A percentile compares a stretch with the other conserved stretches of the same genome.
phyloP scores from a whole-genome alignment of 2,797 vertebrate genomes.

The Rousettus madagascariensis region DNA sequence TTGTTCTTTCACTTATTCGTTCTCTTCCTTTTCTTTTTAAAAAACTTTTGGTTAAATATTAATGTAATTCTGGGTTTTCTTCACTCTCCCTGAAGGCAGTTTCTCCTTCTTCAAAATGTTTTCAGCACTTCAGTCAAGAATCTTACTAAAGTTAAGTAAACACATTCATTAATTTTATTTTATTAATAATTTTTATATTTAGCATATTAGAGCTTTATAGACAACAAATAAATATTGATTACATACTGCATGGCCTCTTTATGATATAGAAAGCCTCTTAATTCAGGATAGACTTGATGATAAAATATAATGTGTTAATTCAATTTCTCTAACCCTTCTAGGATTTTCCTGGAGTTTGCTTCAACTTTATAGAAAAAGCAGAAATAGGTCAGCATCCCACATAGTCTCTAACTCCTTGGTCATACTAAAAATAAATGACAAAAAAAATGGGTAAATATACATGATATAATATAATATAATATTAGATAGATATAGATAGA shows the following conservation, averaged over 20 bases:
- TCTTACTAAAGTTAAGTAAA: background rate
- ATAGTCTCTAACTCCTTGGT: background rate
- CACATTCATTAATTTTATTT: background rate
- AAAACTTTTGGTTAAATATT: background rate
- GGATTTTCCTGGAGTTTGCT: background rate
- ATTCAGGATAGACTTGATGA: background rate
- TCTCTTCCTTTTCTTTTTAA: background rate
- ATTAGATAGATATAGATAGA: no score
- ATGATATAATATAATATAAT: background rate
- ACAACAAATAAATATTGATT: background rate
- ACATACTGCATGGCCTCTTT: background rate
- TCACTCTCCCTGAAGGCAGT: background rate
- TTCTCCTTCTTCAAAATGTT: background rate
- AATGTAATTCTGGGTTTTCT: background rate
- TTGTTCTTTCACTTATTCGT: background rate
- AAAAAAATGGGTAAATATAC: background rate
- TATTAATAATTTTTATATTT: background rate
- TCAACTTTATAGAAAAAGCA: background rate
- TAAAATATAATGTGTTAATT: background rate
- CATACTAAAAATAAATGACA: background rate
- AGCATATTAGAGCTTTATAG: background rate
- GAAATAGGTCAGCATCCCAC: background rate
- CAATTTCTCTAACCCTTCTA: background rate
- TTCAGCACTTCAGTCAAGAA: background rate
- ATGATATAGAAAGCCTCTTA: background rate